Evolutionary conservation across 2,113 vertebrate species (phyloP).

Genomic region (Cynoglossus semilaevis): DNA sequence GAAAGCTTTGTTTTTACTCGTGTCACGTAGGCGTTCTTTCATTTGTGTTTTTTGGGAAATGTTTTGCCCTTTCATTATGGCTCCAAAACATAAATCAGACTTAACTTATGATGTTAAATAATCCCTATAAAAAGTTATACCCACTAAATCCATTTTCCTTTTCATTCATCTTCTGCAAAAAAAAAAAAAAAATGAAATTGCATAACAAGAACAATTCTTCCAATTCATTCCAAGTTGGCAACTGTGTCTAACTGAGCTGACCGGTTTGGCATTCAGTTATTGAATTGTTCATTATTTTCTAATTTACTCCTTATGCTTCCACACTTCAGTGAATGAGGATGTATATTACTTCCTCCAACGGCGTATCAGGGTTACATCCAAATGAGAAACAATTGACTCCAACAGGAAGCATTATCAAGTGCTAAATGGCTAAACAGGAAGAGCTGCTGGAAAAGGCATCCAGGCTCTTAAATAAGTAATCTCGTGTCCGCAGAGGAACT

Average conservation of each 20-base stretch:
- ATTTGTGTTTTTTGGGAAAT: too few relatives aligned
- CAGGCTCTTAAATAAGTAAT: conserved; percentile 60
- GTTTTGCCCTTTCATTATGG: too few relatives aligned
- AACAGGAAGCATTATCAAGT: conserved; percentile 52
- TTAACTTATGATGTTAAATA: too few relatives aligned
- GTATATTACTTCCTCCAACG: conserved; percentile 23
- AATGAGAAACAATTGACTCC: conserved; percentile 48
- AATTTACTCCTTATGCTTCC: conserved; percentile 13
- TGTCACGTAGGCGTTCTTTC: too few relatives aligned
- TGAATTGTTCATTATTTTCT: too few relatives aligned
- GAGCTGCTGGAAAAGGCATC: conserved; percentile 29
- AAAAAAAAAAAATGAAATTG: too few relatives aligned
- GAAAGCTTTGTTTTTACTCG: too few relatives aligned
- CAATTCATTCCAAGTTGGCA: conserved; percentile 54
- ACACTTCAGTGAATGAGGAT: conserved; percentile 20
- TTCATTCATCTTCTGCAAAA: conserved; percentile 39
- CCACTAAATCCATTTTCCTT: too few relatives aligned
- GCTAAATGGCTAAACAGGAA: conserved; percentile 57
- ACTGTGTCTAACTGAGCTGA: conserved; percentile 18
- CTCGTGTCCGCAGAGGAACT: conserved; percentile 2
- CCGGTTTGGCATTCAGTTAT: conserved; percentile 25
- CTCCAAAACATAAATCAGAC: too few relatives aligned
- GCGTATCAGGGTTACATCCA: conserved; percentile 35
- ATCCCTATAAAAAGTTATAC: too few relatives aligned
- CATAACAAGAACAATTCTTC: conserved; percentile 51